These are phyloP conservation scores for Dendrocopos noguchii DNA, from an alignment of 2,113 vertebrate genomes.

Conservation along the genomic window DNA sequence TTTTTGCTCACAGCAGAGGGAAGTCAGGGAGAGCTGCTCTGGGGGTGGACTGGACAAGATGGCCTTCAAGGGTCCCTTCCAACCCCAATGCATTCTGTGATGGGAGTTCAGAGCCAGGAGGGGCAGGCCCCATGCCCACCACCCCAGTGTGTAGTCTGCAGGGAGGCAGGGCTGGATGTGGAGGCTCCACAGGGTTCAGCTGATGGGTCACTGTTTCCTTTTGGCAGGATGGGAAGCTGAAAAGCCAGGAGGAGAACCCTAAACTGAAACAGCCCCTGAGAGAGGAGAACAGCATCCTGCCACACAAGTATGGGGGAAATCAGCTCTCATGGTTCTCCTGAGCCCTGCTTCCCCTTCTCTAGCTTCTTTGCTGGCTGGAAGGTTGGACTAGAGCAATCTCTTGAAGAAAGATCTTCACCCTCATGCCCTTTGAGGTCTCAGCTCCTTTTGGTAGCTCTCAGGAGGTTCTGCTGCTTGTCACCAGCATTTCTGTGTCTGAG, in stretches of 20 bases:
- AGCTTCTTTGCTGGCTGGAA: not conserved
- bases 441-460: not conserved
- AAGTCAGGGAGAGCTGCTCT: not conserved
- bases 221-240: constrained; percentile 72
- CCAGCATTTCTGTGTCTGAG: not conserved
- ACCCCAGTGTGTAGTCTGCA: fast-evolving
- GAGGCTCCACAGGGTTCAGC: not conserved
- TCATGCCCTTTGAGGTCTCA: not conserved
- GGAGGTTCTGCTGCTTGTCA: not conserved
- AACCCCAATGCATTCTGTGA: no score
- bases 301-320: constrained; percentile 36
- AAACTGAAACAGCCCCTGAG: constrained; percentile 53
- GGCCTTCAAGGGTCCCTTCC: no score
- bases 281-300: constrained; percentile 57
- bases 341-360: not conserved
- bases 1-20: not conserved
- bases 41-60: no score
- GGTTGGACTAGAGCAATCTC: not conserved
- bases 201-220: constrained; percentile 18
- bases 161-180: not conserved
- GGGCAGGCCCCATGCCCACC: not conserved
- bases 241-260: constrained; percentile 72
- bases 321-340: not conserved
- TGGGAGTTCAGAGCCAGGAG: not conserved
- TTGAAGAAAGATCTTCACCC: not conserved